Evolutionary conservation across 2,113 vertebrate species (phyloP).

Genomic region (Alces alces): DNA sequence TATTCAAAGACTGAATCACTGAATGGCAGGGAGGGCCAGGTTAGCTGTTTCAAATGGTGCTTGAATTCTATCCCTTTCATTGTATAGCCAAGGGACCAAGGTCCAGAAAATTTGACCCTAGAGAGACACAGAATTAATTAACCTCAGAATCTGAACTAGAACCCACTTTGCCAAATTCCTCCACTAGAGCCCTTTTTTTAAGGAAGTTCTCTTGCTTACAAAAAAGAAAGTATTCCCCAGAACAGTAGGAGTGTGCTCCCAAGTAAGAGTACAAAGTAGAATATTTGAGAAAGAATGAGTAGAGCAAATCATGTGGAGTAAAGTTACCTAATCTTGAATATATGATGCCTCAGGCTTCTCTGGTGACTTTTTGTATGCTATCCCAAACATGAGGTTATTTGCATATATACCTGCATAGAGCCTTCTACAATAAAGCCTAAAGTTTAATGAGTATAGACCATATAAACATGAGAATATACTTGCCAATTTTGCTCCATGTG

Average conservation of each 20-base stretch:
- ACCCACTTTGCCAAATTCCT: background rate
- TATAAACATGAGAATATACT: background rate
- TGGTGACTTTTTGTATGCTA: background rate
- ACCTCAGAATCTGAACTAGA: background rate
- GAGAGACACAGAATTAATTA: background rate
- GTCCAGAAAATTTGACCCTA: background rate
- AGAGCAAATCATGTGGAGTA: background rate
- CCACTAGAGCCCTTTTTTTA: background rate
- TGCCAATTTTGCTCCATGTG: background rate
- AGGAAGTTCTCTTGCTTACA: background rate
- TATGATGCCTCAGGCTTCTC: background rate
- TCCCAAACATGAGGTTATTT: background rate
- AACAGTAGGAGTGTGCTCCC: background rate
- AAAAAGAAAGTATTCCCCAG: background rate
- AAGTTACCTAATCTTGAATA: background rate
- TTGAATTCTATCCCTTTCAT: background rate
- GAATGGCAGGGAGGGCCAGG: background rate
- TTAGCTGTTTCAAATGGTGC: background rate
- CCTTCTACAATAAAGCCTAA: background rate
- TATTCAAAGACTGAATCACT: background rate
- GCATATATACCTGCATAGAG: background rate
- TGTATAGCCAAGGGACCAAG: background rate
- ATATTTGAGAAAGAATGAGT: background rate
- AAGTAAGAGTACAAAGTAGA: background rate
- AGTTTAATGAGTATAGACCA: background rate